Evolutionary conservation across 2,113 vertebrate genomes (phyloP).

Genomic region (Thoracochromis brauschi): DNA sequence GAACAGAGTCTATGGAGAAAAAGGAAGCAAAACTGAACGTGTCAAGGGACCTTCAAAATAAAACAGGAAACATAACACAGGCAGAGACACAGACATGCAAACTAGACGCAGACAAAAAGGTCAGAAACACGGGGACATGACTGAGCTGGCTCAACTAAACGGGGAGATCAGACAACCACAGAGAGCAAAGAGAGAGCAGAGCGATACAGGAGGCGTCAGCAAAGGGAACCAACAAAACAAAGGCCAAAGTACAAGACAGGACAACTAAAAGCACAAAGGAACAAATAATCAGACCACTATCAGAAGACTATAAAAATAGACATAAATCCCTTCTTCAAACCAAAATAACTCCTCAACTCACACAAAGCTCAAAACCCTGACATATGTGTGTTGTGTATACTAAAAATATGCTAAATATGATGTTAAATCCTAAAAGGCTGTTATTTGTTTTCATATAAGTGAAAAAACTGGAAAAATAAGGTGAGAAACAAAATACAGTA

Average conservation of each 20-base stretch:
- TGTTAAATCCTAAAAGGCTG: not conserved
- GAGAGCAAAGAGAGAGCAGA: not conserved
- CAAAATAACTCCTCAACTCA: not conserved
- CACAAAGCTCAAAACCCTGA: not conserved
- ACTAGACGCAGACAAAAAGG: not conserved
- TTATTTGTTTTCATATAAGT: not conserved
- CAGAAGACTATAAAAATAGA: not conserved
- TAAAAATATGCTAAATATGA: not conserved
- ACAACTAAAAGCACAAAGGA: not conserved
- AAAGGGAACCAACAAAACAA: not conserved
- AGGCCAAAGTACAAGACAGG: accelerated
- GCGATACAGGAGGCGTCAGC: not conserved
- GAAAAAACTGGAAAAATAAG: not conserved
- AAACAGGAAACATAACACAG: not conserved
- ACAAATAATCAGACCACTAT: accelerated
- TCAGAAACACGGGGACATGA: not conserved
- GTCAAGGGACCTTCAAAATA: not conserved
- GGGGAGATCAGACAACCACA: accelerated
- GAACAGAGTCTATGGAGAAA: not conserved
- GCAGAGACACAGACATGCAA: not conserved
- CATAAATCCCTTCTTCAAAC: not conserved
- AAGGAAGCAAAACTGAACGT: not conserved
- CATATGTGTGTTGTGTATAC: accelerated
- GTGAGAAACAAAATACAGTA: accelerated
- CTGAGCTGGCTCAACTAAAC: not conserved